Evolutionary conservation across 2,888 invertebrate genomes (phyloP), one percentile per base, ranked within the genome.

Genomic region (Hirtodrosophila alboralis): DNA sequence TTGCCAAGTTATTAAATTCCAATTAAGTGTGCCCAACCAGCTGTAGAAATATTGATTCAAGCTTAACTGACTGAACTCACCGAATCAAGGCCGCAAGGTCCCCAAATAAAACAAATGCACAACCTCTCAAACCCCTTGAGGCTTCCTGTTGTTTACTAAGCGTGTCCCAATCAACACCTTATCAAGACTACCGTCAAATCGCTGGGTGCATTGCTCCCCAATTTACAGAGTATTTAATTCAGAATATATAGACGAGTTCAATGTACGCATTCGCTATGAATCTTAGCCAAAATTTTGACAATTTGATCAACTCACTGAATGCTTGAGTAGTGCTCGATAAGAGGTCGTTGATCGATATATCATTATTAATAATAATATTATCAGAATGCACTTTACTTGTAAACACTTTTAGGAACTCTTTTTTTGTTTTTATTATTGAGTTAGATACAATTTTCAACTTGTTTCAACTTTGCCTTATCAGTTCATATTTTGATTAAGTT

Each of bases 41-140:
- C 65, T 73, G 72, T 73, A 4, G 40, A 44, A 73, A 73, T 72
- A 72, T 72, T 69, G 52, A 61, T 45, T 53, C 56, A 68, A 69
- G 58, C 64, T 49, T 13, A 31, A 45, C 13, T 71, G 62, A 45
- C 13, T 71, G 62, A 70, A 70, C 72, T 49, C 34, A 10, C 28
- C 30, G 49, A 47, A 71, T 70, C 70, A 71, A 62, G 70, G 62
- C 52, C 69, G 65, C 14, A 31, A 36, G 44, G 30, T 33, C n/a
- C 9, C 34, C 41, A 27, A 49, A 53, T 36, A 40, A 18, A 13
- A 12, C 3, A 28, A 37, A 26, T 43, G 21, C 36, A 53, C 16
- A 16, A 13, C 23, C 21, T 27, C 12, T 13, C 10, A 8, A 10
- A 10, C n/a, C 18, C 7, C n/a, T 23, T 31, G n/a, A 3, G 6